Percentiles rank a stretch among this genome's conserved stretches.
Evolutionary conservation across 2,888 invertebrate genomes (phyloP).

Genomic region (Stenchaetothrips biformis): DNA sequence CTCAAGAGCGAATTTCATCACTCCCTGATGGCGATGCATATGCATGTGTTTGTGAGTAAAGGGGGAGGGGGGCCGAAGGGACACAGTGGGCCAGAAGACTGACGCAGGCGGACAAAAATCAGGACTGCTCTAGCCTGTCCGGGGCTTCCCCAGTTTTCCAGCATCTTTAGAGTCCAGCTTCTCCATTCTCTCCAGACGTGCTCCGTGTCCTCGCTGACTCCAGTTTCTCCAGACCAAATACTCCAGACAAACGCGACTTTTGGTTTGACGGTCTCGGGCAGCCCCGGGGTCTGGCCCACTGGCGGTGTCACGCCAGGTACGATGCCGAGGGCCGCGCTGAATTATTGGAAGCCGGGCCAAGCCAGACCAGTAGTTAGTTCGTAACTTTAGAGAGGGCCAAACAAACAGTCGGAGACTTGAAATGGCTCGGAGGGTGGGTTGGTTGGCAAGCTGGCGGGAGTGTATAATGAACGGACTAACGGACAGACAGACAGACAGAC

Average conservation of each 20-base stretch:
- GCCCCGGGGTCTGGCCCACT: too few relatives aligned
- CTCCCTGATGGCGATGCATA: not conserved
- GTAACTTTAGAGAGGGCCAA: conserved; percentile 1
- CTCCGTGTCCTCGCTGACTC: too few relatives aligned
- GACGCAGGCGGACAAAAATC: not conserved
- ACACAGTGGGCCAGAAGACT: not conserved
- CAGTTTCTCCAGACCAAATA: too few relatives aligned
- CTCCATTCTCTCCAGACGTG: too few relatives aligned
- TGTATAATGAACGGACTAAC: not conserved
- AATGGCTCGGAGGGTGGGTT: not conserved
- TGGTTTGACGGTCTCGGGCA: not conserved
- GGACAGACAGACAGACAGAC: not conserved
- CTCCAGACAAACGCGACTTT: too few relatives aligned
- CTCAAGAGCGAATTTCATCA: conserved; percentile 8
- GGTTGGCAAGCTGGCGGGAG: not conserved
- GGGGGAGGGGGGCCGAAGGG: not conserved
- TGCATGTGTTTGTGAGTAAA: not conserved
- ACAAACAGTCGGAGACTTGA: conserved; percentile 5
- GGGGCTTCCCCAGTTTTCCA: too few relatives aligned
- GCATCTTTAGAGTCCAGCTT: too few relatives aligned
- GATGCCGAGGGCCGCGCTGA: too few relatives aligned
- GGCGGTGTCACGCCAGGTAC: too few relatives aligned
- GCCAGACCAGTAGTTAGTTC: not conserved
- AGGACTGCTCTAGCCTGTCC: too few relatives aligned
- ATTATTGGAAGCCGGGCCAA: not conserved